These are phyloP conservation scores for Hippopotamyrus pictus DNA, from an alignment of 2,797 vertebrate species.

Conservation along the genomic window DNA sequence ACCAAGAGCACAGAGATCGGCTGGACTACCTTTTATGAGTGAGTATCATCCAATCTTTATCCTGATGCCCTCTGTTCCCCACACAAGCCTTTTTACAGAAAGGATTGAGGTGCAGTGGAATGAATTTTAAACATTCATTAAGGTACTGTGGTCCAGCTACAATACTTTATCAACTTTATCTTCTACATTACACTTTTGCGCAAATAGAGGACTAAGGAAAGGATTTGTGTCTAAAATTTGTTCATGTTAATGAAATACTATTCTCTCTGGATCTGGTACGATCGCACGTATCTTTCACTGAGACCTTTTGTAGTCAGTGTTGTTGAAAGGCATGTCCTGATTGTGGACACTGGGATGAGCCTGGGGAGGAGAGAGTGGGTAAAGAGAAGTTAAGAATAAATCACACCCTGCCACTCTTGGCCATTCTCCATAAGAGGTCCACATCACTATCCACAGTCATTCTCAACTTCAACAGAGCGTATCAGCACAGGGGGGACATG, in stretches of 20 bases:
- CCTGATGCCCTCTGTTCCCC: neutral
- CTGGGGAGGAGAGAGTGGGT: neutral
- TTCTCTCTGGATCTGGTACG: neutral
- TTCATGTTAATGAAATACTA: neutral
- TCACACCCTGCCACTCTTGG: neutral
- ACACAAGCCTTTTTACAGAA: neutral
- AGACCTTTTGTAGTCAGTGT: neutral
- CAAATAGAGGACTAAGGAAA: neutral
- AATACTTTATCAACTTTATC: constrained; percentile 9
- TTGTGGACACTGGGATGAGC: neutral
- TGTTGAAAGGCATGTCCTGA: neutral
- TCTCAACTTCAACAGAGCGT: neutral
- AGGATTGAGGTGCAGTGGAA: neutral
- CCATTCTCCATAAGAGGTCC: constrained; percentile 8
- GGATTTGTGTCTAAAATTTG: neutral
- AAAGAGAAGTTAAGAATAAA: constrained; percentile 9
- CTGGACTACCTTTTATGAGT: constrained; percentile 99
- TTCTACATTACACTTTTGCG: neutral
- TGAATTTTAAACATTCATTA: neutral
- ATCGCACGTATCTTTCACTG: neutral
- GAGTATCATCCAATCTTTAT: constrained; percentile 54
- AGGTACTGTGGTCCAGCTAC: neutral
- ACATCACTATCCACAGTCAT: constrained; percentile 11
- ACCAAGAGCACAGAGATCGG: constrained; percentile 93
- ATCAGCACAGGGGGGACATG: neutral